Base-by-base conservation (phyloP, 2,888 invertebrate genomes). In the Horisme vitalbata region DNA sequence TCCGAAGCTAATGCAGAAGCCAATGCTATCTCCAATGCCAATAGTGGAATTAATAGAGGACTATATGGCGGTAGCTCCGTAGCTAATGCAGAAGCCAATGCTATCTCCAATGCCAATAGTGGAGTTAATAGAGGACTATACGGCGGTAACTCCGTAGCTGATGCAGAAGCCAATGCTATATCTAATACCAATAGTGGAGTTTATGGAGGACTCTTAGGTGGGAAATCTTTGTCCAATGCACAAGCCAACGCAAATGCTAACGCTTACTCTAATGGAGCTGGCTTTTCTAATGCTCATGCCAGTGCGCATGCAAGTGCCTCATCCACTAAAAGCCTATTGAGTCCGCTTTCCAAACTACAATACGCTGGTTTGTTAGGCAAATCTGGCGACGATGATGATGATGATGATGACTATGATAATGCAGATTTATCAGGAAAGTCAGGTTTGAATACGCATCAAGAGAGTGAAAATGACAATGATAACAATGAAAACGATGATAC, bases 31-130 rank as follows among this genome's bases (percentile, higher is more conserved):
- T 5, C 26, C 3, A 13, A 1, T 14, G 18, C 18, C 18, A 18
- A 18, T 18, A 6, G 18, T 18, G 18, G 2, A 18, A 18, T 1
- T 2, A 4, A 4, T 2, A 6, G 18, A 18, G 18, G 18, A 18
- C 18, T 18, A 1, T 18, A 5, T 18, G 28, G 28, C 7, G 30
- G 30, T 18, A 18, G n/a, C 18, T 10, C 18, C 8, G 15, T 24
- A 2, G 20, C 24, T 4, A 33, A 39, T 28, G 35, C 35, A 26
- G 21, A 34, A 13, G 34, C 34, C 14, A 30, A 14, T 14, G 30
- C 30, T 14, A 12, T 28, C 4, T 12, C 28, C 13, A 13, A 28
- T 7, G 28, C 28, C 1, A 30, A 14, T 8, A 5, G 5, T 27
- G 13, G 14, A 14, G 1, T 0, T 1, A n/a, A 8, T 27, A 12